A percentile compares a stretch with the other conserved stretches of the same genome.
These are phyloP conservation scores for Megastigmus dorsalis DNA, from an alignment of 2,888 invertebrate genomes.

Conservation along the genomic window DNA sequence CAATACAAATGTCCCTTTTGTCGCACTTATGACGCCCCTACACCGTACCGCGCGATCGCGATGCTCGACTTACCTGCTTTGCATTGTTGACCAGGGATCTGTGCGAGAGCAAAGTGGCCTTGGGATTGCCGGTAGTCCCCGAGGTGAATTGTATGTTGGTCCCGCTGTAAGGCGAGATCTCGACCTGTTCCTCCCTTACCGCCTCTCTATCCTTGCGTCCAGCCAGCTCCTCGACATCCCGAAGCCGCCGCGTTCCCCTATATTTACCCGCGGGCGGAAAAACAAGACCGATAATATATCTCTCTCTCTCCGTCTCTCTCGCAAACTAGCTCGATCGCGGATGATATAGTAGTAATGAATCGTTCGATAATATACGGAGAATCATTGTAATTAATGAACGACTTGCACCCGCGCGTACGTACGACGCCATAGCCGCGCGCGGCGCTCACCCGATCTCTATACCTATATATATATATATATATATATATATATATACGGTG, in stretches of 20 bases:
- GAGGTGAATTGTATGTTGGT: slow-evolving; percentile 91
- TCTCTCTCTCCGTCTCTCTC: no score
- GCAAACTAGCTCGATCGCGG: no score
- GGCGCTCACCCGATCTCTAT: no score
- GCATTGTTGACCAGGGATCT: slow-evolving; percentile 86
- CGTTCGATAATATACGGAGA: not conserved
- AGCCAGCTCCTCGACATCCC: slow-evolving; percentile 72
- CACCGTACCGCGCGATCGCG: no score
- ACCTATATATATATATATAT: no score
- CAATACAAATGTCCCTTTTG: no score
- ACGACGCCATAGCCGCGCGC: slow-evolving; percentile 37
- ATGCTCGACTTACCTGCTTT: slow-evolving; percentile 77
- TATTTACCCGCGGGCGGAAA: slow-evolving; percentile 45
- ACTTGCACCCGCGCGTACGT: slow-evolving; percentile 25
- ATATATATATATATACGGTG: no score
- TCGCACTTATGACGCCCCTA: no score
- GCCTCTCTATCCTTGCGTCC: slow-evolving; percentile 64
- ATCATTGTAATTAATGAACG: slow-evolving; percentile 31
- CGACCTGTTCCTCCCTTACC: slow-evolving; percentile 75
- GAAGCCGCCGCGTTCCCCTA: slow-evolving; percentile 74
- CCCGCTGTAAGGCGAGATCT: slow-evolving; percentile 80
- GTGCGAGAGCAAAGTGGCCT: slow-evolving; percentile 84
- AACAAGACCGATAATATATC: no score
- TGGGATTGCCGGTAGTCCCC: slow-evolving; percentile 88
- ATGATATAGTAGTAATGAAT: slow-evolving; percentile 5